Conservation (phyloP, 1,140 invertebrate species). For the Steinernema khuongi region DNA sequence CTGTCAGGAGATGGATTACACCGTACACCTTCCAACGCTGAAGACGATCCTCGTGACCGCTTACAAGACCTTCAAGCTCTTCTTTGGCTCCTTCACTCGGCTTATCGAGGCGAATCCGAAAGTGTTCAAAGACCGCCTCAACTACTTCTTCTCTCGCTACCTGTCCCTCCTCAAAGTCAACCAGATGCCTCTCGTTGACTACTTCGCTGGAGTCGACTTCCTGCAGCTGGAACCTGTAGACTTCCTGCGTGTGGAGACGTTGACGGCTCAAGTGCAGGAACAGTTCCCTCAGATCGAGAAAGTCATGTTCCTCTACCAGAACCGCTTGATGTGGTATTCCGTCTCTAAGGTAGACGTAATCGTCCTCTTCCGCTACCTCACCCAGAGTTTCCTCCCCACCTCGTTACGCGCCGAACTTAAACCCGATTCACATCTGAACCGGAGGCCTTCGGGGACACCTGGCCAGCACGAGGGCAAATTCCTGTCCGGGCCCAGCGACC, state of each 20-base stretch:
- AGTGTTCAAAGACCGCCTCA: slow-evolving; percentile 33
- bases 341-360: slow-evolving; percentile 30
- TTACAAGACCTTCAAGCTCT: slow-evolving; percentile 40
- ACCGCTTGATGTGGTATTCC: slow-evolving; percentile 35
- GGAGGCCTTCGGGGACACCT: background rate
- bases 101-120: slow-evolving; percentile 25
- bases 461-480: slow-evolving; percentile 30
- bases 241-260: slow-evolving; percentile 32
- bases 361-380: slow-evolving; percentile 32
- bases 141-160: slow-evolving; percentile 38
- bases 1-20: slow-evolving; percentile 27
- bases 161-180: slow-evolving; percentile 18
- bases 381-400: slow-evolving; percentile 36
- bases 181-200: slow-evolving; percentile 39
- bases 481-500: slow-evolving; percentile 29
- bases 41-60: slow-evolving; percentile 27
- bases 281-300: slow-evolving; percentile 37
- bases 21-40: slow-evolving; percentile 27
- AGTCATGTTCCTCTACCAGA: slow-evolving; percentile 36
- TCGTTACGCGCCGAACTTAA: slow-evolving; percentile 26
- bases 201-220: slow-evolving; percentile 35
- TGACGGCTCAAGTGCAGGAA: slow-evolving; percentile 32
- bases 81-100: slow-evolving; percentile 34
- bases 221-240: slow-evolving; percentile 30
- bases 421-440: slow-evolving; percentile 13